A percentile compares a stretch with the other conserved stretches of the same genome.
These are phyloP conservation scores for Platysternon megacephalum DNA, from an alignment of 2,113 vertebrate species.

Conservation along the genomic window DNA sequence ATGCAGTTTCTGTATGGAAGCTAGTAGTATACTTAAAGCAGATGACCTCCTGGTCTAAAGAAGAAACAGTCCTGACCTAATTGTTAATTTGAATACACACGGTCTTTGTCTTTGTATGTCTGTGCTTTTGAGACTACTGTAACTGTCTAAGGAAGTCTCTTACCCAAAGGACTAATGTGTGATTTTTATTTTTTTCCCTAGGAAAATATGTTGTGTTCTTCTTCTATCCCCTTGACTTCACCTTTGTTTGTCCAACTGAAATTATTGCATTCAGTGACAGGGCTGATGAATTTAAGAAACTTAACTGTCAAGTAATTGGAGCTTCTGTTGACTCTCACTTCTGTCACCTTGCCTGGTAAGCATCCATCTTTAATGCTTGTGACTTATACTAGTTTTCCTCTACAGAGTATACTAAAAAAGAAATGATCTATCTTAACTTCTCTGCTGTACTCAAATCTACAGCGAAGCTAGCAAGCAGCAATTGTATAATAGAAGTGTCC, in stretches of 20 bases:
- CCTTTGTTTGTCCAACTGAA: conserved; percentile 98
- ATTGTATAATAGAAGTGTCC: background rate
- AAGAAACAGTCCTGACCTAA: background rate
- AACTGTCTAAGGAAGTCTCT: background rate
- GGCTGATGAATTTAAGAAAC: conserved; percentile 92
- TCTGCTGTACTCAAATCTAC: background rate
- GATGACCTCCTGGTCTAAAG: background rate
- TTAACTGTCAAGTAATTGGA: conserved; percentile 94
- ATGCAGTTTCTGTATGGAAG: background rate
- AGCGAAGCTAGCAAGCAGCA: background rate
- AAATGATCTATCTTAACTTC: background rate
- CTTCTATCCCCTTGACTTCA: conserved; percentile 98
- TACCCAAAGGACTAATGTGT: background rate
- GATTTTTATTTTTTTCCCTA: conserved; percentile 41
- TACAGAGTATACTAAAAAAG: background rate
- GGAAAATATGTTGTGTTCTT: conserved; percentile 97
- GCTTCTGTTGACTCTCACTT: conserved; percentile 98
- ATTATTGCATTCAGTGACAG: conserved; percentile 97
- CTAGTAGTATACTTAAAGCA: background rate
- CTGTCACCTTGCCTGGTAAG: conserved; percentile 95
- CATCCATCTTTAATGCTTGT: background rate
- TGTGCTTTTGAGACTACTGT: background rate
- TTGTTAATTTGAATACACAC: background rate
- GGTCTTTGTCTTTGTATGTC: background rate
- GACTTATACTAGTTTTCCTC: background rate